Base-by-base conservation (phyloP, 2,797 vertebrate species). In the Dendrocincla fuliginosa region DNA sequence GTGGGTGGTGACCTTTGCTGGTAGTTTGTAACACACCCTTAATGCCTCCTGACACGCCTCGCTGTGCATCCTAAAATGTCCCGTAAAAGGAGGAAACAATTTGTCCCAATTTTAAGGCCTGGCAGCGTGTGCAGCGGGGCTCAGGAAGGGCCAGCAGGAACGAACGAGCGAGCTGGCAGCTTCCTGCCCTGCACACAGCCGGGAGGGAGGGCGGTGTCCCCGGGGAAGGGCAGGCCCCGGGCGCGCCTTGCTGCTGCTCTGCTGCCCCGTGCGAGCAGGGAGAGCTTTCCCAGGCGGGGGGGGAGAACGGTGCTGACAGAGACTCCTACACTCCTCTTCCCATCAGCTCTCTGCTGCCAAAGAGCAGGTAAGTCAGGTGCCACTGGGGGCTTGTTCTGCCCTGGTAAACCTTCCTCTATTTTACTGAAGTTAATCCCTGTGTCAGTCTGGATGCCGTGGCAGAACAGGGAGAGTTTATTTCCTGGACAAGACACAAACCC, bases 261-360 rank as follows among this genome's bases (percentile, higher is more conserved):
- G 22, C 49, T 52, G 70, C 53, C 53, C 41, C 0, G 22, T 1
- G 28, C 32, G 7, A 14, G 1, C 9, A 13, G 49, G 7, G 47
- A 44, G 5, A 49, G 13, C 5, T 17, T 71, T 22, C 75, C 30
- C 42, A 7, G 42, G 6, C 35, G 19, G 17, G 11, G 16, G 11
- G 33, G 25, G 18, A 14, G 41, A 75, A 11, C 0, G 14, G 33
- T 16, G 71, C 63, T 5, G 2, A 14, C 0, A 16, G 80, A 61
- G 57, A 7, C 23, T 20, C 25, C 76, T 11, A 1, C 44, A 16
- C 3, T 22, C 27, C 27, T 71, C 53, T 42, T 41, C 52, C 42
- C 42, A 44, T 17, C 41, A 8, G 30, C 39, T 47, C 67, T 33
- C 28, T 47, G 50, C 65, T 81, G 83, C n/a, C 37, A 30, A 52